phyloP scores from a whole-genome alignment of 2,797 vertebrate species.

The Anguilla megastoma region DNA sequence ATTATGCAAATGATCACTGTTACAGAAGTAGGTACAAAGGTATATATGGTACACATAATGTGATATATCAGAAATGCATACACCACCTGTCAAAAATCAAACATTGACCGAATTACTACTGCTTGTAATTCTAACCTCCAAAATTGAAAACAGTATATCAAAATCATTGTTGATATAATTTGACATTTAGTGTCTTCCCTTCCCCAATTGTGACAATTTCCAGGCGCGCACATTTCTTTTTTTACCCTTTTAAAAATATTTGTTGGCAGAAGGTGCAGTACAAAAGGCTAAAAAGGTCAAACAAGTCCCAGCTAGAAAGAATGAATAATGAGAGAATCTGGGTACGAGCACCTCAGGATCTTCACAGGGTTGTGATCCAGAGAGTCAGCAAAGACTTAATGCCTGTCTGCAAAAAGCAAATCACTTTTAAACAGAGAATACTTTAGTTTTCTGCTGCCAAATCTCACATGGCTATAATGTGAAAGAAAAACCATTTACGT shows the following conservation, averaged over 20 bases:
- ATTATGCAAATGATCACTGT: too few relatives aligned
- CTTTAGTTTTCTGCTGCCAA: background rate
- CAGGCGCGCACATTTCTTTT: background rate
- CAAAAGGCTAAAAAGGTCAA: slow-evolving; percentile 2
- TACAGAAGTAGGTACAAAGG: too few relatives aligned
- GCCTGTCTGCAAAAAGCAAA: background rate
- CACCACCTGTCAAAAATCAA: background rate
- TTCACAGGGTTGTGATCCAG: background rate
- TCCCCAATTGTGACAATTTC: background rate
- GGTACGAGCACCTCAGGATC: background rate
- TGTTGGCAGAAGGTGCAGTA: background rate
- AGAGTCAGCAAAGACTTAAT: background rate
- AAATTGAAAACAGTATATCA: background rate
- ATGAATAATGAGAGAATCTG: background rate
- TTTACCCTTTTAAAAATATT: background rate
- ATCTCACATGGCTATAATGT: background rate
- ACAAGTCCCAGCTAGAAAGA: background rate
- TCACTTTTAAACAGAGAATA: background rate
- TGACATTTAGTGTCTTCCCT: background rate
- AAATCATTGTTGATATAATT: background rate
- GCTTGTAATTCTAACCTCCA: background rate
- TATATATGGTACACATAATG: too few relatives aligned
- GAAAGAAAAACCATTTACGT: background rate
- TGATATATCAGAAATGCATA: background rate
- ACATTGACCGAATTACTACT: background rate